Base-by-base conservation (phyloP, 2,797 vertebrate species). In the Echeneis naucrates region DNA sequence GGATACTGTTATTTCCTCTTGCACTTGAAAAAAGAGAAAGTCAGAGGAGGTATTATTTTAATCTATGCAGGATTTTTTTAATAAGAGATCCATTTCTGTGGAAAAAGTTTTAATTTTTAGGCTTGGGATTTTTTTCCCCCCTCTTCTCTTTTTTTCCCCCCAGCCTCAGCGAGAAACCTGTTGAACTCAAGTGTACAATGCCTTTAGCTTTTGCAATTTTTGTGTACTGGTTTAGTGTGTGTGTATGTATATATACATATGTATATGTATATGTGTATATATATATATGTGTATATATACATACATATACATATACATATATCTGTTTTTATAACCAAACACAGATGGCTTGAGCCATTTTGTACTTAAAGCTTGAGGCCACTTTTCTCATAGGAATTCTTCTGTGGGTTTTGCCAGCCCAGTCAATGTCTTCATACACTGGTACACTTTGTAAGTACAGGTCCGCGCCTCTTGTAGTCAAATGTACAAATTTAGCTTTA, bases 31-130 rank as follows among this genome's bases (percentile, higher is more conserved):
- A 74, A 78, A 78, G 62, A 81, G 65, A 81, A 83, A 83, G 85
- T 85, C 80, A 81, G 84, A 84, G 75, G 88, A 84, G 75, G 81
- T 87, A 82, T 91, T 92, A 78, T 87, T 92, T 91, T 86, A 77
- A 94, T 91, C 93, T 94, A 94, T 95, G 94, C 94, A 93, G 93
- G 87, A 87, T 90, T 90, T 93, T 87, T 92, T 82, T 70, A 81
- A 74, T 52, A 60, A 50, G 45, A 4, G 14, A 70, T 86, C 55
- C 8, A 38, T 85, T 83, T 85, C 53, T 83, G 61, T 72, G 51
- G 64, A 50, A 54, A 64, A 54, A 50, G 32, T 33, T 53, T n/a
- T 40, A 21, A 56, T 84, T 76, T 86, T 78, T 75, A 83, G 32
- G 72, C 83, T 78, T 83, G 69, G 82, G 81, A 83, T 80, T 82